Evolutionary conservation across 2,797 vertebrate genomes (phyloP).

Genomic region (Chaunax sp.): DNA sequence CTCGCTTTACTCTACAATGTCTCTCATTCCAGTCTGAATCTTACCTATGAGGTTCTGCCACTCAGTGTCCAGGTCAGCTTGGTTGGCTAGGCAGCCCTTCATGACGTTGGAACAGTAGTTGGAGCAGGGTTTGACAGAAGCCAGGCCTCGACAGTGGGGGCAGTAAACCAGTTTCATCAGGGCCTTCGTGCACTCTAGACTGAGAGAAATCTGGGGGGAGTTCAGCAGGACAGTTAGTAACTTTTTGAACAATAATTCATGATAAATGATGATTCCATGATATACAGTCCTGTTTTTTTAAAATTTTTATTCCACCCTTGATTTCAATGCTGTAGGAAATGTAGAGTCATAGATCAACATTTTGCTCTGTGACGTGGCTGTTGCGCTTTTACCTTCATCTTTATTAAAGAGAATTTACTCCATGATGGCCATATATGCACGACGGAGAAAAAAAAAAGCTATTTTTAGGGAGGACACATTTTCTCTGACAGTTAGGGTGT

Average conservation of each 20-base stretch:
- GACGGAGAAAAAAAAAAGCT: no score
- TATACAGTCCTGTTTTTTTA: no score
- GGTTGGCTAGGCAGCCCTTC: constrained; percentile 95
- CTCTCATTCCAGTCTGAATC: constrained; percentile 19
- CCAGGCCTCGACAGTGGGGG: constrained; percentile 88
- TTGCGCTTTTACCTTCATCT: background rate
- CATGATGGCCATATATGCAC: no score
- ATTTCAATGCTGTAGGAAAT: no score
- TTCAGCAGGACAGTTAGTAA: background rate
- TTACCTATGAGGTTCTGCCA: constrained; percentile 93
- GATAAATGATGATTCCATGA: no score
- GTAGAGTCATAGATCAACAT: background rate
- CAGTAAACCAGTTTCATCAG: constrained; percentile 95
- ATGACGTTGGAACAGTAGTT: constrained; percentile 93
- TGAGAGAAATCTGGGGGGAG: constrained; percentile 86
- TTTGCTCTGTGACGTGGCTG: background rate
- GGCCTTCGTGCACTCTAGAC: constrained; percentile 87
- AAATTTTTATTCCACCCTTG: no score
- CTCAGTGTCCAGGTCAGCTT: constrained; percentile 91
- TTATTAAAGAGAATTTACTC: background rate
- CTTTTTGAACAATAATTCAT: no score
- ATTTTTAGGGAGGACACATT: constrained; percentile 57
- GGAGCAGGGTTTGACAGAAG: constrained; percentile 87
- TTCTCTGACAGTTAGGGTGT: constrained; percentile 63
- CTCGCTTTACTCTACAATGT: background rate